Evolutionary conservation across 2,113 vertebrate genomes (phyloP), one percentile per base, ranked within the genome.

Genomic region (Nothocercus nigrocapillus): DNA sequence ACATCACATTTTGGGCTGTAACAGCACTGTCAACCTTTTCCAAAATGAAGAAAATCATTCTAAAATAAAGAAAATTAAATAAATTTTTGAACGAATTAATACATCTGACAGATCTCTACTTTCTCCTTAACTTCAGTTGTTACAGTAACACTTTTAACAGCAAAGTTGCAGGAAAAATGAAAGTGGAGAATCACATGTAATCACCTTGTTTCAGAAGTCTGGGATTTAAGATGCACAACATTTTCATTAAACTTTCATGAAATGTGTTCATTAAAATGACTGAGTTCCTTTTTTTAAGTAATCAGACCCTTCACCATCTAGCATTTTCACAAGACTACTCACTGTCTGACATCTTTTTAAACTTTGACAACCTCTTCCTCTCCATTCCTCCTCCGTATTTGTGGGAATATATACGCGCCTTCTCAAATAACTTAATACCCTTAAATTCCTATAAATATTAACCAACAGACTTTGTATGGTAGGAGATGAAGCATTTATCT

Each of bases 171-270:
- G 54, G 76, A 81, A 59, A 16, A 90, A 49, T 18, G 13, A 74
- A 66, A 85, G 15, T 17, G 17, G 40, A 66, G 34, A 86, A 42
- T 75, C 42, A 49, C 11, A 70, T 54, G 27, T 83, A 77, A 78
- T 80, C n/a, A 63, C 11, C 42, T 81, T 66, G 17, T 62, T 95
- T 88, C 45, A 83, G 49, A 30, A 96, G 49, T 18, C 36, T 85
- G 13, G 18, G 45, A 49, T 88, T 92, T 54, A 72, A 88, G 64
- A 92, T 67, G 36, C 2, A 1, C 12, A 58, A 62, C 44, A 53
- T 25, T 69, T 9, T 77, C 28, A 95, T 88, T 96, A 91, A 96
- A 88, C 22, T 91, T 93, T 90, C 63, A 95, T 93, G 90, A 91
- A 91, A 67, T 67, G 44, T 59, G 54, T 93, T 96, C 92, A 90